phyloP scores from a whole-genome alignment of 2,113 vertebrate genomes.

The Tetrax tetrax region DNA sequence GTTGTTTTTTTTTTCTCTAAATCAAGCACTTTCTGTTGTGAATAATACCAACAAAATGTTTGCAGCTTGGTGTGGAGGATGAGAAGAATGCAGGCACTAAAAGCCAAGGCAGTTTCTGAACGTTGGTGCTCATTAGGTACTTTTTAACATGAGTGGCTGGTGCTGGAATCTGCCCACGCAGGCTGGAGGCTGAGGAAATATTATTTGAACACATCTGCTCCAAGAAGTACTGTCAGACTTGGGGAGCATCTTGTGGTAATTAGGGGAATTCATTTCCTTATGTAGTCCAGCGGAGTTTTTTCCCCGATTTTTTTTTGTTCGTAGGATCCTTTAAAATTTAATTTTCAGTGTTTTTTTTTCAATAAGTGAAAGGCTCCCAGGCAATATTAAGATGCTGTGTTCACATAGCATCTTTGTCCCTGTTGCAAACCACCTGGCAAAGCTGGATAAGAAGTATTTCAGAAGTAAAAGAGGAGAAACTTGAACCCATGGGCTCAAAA shows the following conservation, averaged over 20 bases:
- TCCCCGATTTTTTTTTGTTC: neutral
- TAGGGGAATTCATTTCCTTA: slow-evolving; percentile 13
- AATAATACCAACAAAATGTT: slow-evolving; percentile 22
- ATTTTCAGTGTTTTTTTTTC: neutral
- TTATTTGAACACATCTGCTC: slow-evolving; percentile 29
- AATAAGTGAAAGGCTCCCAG: neutral
- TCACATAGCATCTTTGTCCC: neutral
- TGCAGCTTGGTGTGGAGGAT: slow-evolving; percentile 3
- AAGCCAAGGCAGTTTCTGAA: slow-evolving; percentile 29
- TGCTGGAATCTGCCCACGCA: slow-evolving; percentile 63
- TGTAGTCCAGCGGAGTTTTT: neutral
- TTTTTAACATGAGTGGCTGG: neutral
- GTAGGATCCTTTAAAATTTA: neutral
- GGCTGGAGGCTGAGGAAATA: slow-evolving; percentile 42
- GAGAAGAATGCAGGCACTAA: slow-evolving; percentile 7
- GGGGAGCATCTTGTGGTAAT: slow-evolving; percentile 71
- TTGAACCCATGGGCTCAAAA: fast-evolving
- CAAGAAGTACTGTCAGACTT: slow-evolving; percentile 41
- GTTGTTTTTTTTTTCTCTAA: neutral
- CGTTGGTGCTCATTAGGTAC: neutral
- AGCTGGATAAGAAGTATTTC: neutral
- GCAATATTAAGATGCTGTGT: neutral
- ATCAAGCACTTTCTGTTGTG: slow-evolving; percentile 41
- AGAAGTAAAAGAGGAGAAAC: neutral
- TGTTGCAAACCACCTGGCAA: neutral